Evolutionary conservation across 1,140 invertebrate genomes (phyloP), one percentile per base, ranked within the genome.

Genomic region (Lepidurus apus): DNA sequence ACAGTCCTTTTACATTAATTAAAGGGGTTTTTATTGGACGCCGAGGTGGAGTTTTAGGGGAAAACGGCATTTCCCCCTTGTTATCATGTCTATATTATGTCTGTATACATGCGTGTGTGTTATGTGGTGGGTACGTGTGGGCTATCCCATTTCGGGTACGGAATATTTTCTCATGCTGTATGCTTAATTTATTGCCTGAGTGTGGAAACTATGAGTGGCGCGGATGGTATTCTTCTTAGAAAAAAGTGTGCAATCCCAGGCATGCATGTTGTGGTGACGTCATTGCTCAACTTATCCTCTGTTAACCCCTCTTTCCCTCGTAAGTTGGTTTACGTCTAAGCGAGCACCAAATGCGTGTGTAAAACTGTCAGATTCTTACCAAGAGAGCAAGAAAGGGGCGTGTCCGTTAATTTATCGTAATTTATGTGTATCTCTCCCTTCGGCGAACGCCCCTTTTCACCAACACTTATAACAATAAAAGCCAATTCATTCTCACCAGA

Each of bases 211-310:
- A 21, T 65, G 53, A 65, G 53, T 9, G 21, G 53, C 13, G 53
- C 53, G 53, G 53, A 65, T 13, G 53, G 21, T n/a, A 65, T 21
- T 65, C 53, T 65, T 65, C 13, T 65, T 65, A n/a, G 17, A 9
- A 65, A 65, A 17, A 65, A n/a, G 21, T 65, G 13, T 9, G 13
- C 21, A 21, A 13, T 65, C 4, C 53, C 21, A n/a, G 53, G 53
- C 53, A 65, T 65, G 53, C 53, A 21, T 17, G 53, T 21, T 13
- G 53, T 65, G 53, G 53, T 65, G 53, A 65, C 53, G 53, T 65
- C 53, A 65, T 65, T 65, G 53, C 53, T 65, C 53, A 65, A 65
- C 53, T 65, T 65, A n/a, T 65, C 21, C 53, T 13, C 47, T 17
- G 17, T 17, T 10, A 47, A 47, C 45, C 53, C 53, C 53, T 65